phyloP scores from a whole-genome alignment of 2,113 vertebrate genomes.

The Melierax canorus region DNA sequence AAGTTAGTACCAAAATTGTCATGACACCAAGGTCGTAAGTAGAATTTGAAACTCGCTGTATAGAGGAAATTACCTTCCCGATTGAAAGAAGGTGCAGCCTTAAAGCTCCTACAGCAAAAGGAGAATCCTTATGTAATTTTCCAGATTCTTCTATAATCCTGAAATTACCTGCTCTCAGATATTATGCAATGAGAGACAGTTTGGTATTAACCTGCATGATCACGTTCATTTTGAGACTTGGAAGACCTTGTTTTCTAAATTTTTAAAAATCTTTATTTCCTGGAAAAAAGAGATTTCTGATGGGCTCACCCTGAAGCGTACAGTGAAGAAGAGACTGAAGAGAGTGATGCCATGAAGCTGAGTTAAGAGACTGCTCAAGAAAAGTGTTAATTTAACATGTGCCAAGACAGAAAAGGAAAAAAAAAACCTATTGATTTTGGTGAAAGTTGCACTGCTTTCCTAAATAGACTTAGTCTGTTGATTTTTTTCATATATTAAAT shows the following conservation, averaged over 20 bases:
- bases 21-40: background rate
- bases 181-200: background rate
- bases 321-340: background rate
- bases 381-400: background rate
- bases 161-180: background rate
- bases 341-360: background rate
- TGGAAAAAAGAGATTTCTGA: background rate
- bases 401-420: background rate
- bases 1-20: background rate
- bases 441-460: background rate
- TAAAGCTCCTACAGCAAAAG: background rate
- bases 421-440: background rate
- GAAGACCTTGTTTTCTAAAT: background rate
- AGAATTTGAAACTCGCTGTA: background rate
- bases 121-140: background rate
- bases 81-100: background rate
- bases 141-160: constrained; percentile 1
- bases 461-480: background rate
- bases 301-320: accelerated
- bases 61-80: background rate
- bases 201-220: background rate
- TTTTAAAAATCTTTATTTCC: background rate
- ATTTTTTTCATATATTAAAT: background rate
- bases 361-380: background rate
- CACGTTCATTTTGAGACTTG: background rate